Base-by-base conservation (phyloP, 2,888 invertebrate species). In the Drosophila robusta region DNA sequence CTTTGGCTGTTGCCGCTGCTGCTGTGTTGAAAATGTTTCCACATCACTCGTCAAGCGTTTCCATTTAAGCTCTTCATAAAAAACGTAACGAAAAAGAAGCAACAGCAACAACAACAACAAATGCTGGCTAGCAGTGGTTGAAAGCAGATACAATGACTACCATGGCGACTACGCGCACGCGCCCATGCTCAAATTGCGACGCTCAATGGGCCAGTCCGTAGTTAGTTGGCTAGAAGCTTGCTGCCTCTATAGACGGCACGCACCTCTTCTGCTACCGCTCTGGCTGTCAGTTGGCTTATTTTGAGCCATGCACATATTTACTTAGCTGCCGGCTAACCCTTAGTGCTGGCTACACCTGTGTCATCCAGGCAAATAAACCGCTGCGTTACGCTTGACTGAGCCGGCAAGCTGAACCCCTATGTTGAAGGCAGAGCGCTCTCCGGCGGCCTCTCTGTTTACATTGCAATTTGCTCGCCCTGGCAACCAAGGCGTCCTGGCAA, bases 21-120 rank as follows among this genome's bases (percentile, higher is more conserved):
- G 70, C 70, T 82, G 82, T 86, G 84, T 86, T 90, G 84, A 83
- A 91, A 92, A 91, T 88, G 91, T 91, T 91, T 91, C 92, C 91
- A 91, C 91, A 92, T 91, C 91, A 90, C 92, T 90, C 92, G 90
- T 90, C 92, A 91, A 92, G 91, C 91, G 91, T 92, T 92, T 90
- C 92, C 87, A 90, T 89, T 91, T 81, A 85, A 77, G 76, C 78
- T 80, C 70, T 75, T 78, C 71, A 76, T 60, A 73, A 72, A 67
- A 72, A 60, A 72, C 62, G 66, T 67, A 63, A 50, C 56, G 57
- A 60, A 65, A 64, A 67, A 62, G 79, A 69, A 70, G 79, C 52
- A 42, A 49, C 22, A 50, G 80, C 67, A 71, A 24, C 12, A 22
- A 52, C n/a, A 38, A 77, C 54, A 64, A 70, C 52, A 75, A 67